Conservation (phyloP, 2,113 vertebrate species). For the Madoqua kirkii region DNA sequence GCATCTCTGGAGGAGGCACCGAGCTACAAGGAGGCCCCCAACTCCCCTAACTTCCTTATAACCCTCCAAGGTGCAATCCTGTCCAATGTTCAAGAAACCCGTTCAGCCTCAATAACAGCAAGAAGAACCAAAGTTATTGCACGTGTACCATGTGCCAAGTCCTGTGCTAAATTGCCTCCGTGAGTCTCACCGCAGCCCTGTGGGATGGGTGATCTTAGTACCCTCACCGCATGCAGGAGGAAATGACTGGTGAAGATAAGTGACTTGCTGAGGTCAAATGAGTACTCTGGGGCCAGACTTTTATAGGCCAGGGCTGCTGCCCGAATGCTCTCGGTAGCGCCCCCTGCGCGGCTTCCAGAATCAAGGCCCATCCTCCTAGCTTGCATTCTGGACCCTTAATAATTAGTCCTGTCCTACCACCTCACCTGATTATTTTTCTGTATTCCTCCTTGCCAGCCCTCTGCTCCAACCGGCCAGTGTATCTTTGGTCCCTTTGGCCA, state of each 20-base stretch:
- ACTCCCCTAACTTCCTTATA: neutral
- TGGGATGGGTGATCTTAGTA: too few species aligned
- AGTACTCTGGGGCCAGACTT: neutral
- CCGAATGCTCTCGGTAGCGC: neutral
- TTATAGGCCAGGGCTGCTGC: neutral
- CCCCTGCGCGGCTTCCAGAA: neutral
- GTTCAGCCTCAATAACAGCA: neutral
- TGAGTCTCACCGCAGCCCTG: neutral
- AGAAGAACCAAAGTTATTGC: fast-evolving
- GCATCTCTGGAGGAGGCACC: neutral
- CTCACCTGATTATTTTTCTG: neutral
- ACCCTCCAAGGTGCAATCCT: neutral
- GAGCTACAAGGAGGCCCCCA: neutral
- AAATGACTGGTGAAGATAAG: neutral
- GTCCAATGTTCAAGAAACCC: neutral
- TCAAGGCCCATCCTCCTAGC: neutral
- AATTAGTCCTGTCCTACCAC: neutral
- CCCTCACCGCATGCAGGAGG: neutral
- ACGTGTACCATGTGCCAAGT: fast-evolving
- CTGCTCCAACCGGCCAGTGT: fast-evolving
- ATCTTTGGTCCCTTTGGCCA: neutral
- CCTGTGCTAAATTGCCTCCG: neutral
- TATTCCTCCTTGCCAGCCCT: neutral
- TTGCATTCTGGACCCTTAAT: neutral
- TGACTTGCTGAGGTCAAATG: neutral